Evolutionary conservation across 1,140 invertebrate species (phyloP).

Genomic region (Drosophila nebulosa): DNA sequence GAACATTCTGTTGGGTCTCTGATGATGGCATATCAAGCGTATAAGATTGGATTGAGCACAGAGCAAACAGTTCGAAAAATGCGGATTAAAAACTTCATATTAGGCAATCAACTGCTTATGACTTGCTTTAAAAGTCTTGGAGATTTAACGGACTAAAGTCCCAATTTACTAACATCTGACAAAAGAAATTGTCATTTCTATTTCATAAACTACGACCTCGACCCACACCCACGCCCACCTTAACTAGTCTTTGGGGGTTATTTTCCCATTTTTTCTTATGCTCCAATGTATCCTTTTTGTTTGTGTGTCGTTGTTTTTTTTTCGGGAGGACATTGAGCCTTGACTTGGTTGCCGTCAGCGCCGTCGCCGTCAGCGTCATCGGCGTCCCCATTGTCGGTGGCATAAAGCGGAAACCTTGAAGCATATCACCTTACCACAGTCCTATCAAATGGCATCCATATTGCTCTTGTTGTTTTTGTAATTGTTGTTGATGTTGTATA

Average conservation of each 20-base stretch:
- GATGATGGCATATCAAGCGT: too few relatives aligned
- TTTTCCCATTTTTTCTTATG: not conserved
- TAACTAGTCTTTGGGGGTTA: not conserved
- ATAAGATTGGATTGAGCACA: too few relatives aligned
- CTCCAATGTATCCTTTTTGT: conserved; percentile 24
- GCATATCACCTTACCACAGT: conserved; percentile 63
- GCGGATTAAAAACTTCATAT: too few relatives aligned
- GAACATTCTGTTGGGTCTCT: too few relatives aligned
- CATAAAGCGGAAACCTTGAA: conserved; percentile 72
- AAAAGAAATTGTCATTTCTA: too few relatives aligned
- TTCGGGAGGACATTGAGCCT: not conserved
- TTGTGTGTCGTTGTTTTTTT: not conserved
- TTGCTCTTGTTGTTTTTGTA: conserved; percentile 31
- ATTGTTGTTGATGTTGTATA: conserved; percentile 56
- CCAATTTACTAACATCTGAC: too few relatives aligned
- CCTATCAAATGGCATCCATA: conserved; percentile 65
- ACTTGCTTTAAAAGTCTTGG: too few relatives aligned
- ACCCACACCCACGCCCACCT: not conserved
- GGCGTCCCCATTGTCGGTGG: conserved; percentile 6
- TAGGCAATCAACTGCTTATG: too few relatives aligned
- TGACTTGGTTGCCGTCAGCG: not conserved
- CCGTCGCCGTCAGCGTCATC: not conserved
- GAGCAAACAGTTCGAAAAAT: too few relatives aligned
- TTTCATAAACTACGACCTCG: too few relatives aligned
- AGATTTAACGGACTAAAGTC: too few relatives aligned